phyloP scores from a whole-genome alignment of 2,113 vertebrate species.

The Paraplagusia blochii region DNA sequence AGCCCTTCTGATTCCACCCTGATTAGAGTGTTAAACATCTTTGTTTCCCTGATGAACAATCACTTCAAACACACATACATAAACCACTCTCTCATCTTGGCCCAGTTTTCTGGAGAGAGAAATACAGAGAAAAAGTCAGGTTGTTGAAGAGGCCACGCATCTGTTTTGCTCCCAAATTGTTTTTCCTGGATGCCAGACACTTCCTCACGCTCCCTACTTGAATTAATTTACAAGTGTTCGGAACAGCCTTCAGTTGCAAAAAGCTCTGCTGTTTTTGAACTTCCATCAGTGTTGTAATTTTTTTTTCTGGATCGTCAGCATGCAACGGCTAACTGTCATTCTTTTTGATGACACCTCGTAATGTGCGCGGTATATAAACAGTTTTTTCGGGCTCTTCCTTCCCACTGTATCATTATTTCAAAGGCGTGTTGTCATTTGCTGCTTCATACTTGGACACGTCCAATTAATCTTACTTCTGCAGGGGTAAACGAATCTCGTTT shows the following conservation, averaged over 20 bases:
- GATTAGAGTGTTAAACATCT: constrained; percentile 53
- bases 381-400: constrained; percentile 30
- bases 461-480: constrained; percentile 73
- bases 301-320: constrained; percentile 31
- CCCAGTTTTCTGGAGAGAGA: constrained; percentile 50
- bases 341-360: constrained; percentile 39
- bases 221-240: constrained; percentile 66
- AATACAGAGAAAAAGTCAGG: constrained; percentile 26
- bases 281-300: constrained; percentile 28
- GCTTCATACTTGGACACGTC: constrained; percentile 72
- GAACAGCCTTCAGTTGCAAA: constrained; percentile 34
- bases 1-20: constrained; percentile 43
- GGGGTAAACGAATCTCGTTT: constrained; percentile 71
- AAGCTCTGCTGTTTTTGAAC: neutral
- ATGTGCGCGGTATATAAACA: constrained; percentile 37
- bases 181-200: constrained; percentile 50
- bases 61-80: constrained; percentile 36
- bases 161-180: constrained; percentile 57
- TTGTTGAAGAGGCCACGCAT: constrained; percentile 18
- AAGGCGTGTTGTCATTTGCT: constrained; percentile 69
- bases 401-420: constrained; percentile 64
- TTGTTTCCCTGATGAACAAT: constrained; percentile 57
- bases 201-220: constrained; percentile 54
- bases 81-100: constrained; percentile 60
- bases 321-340: constrained; percentile 33